Evolutionary conservation across 1,140 invertebrate species (phyloP), one percentile per base, ranked within the genome.

Genomic region (Hyphantria cunea): DNA sequence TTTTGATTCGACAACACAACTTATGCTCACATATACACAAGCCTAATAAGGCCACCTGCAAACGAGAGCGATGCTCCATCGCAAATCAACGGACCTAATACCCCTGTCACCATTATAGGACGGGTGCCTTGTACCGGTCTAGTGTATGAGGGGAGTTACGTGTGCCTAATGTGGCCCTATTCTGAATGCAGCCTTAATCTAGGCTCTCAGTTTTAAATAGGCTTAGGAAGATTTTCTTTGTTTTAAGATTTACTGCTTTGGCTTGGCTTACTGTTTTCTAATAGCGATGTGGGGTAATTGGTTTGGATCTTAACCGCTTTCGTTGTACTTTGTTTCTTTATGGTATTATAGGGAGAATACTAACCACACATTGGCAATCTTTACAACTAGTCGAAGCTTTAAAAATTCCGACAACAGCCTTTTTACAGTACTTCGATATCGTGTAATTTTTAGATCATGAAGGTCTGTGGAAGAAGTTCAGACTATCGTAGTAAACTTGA

Each of bases 91-190:
- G 48, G 7, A 10, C 37, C 56, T 60, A 60, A 60, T 60, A 60
- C 47, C 48, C 58, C 70, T 65, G 75, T 73, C 68, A 65, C 55
- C 48, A 33, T 66, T 72, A 72, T 63, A 69, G 68, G 47, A 60
- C 53, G 52, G 48, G 47, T 58, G 58, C 60, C 55, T 66, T 75
- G 70, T 80, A 72, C 39, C 37, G 8, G 11, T 31, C 44, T 71
- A 71, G 66, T 72, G 59, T 74, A 74, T 70, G 71, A 52, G 56
- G 48, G 56, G 48, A 47, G 56, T 58, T 58, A 58, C 25, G 47
- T 42, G 56, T 60, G 56, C 56, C 56, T 60, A 60, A 60, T 60
- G 56, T 51, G 56, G 56, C 56, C 56, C 25, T 60, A 51, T 51
- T 60, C 56, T 42, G 17, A 37, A 33, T 51, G 37, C 48, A 37